Evolutionary conservation across 2,113 vertebrate species (phyloP), one percentile per base, ranked within the genome.

Genomic region (Stomatorhinus ivindoensis): DNA sequence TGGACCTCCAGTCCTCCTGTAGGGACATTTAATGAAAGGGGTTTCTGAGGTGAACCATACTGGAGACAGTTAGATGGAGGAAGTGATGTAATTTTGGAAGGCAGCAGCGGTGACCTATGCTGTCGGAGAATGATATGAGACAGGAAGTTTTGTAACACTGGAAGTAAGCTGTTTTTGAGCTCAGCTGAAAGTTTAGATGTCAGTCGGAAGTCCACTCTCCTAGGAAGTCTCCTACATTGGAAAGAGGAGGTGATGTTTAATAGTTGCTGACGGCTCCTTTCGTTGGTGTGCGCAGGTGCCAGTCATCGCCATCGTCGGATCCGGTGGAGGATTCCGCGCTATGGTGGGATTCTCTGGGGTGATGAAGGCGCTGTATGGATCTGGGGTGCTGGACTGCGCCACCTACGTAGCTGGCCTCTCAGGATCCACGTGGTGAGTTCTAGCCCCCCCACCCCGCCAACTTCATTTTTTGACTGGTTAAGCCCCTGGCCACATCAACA

Each of bases 301-400:
- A 0, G 97, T 98, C 50, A 97, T 99, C 15, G 98, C 98, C 0
- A 91, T 99, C 2, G 39, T 99, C 76, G 98, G 98, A 24, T 99
- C 98, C 0, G 98, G 98, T 19, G 98, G 98, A 0, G 98, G 98
- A 1, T 99, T 99, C 91, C 96, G 98, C 46, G 98, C 98, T 90
- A 99, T 99, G 97, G 97, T 99, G 0, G 97, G 97, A 0, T 98
- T 99, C 93, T 96, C 98, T 0, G 98, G 98, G 7, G 98, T 99
- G 87, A 98, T 99, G 96, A 99, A 99, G 94, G 98, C 98, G 0
- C 94, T 99, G 53, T 97, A 96, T 87, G 97, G 98, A 92, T 98
- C 98, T 1, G 98, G 98, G 73, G 93, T 99, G 91, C 94, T 99
- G 87, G 98, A 99, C 88, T 99, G 98, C 92, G 93, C 96, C 17